phyloP scores from a whole-genome alignment of 2,888 invertebrate species.

The Yponomeuta sedellus region DNA sequence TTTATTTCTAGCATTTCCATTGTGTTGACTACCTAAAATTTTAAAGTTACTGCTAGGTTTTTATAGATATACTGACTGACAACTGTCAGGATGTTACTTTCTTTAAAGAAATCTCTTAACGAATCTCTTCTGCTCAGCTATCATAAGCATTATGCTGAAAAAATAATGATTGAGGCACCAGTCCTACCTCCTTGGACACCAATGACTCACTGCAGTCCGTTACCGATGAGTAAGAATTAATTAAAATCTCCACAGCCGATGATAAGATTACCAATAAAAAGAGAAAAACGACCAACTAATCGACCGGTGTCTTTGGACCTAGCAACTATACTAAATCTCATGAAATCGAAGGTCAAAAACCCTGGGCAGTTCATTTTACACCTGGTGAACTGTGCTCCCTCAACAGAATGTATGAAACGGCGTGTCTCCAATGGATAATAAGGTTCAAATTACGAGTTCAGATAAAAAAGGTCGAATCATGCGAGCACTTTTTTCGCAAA shows the following conservation, averaged over 20 bases:
- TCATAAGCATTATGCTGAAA: too few species aligned
- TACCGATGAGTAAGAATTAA: constrained; percentile 70
- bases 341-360: neutral
- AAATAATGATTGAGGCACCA: constrained; percentile 12
- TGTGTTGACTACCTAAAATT: too few species aligned
- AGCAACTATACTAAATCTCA: neutral
- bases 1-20: too few species aligned
- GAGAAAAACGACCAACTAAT: constrained; percentile 24
- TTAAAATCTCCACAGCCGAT: constrained; percentile 55
- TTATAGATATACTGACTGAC: too few species aligned
- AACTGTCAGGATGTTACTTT: too few species aligned
- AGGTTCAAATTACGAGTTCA: constrained; percentile 47
- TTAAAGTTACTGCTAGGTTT: too few species aligned
- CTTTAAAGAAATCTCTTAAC: too few species aligned
- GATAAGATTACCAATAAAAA: constrained; percentile 30
- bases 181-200: constrained; percentile 31
- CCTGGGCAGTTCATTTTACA: neutral
- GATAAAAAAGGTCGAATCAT: neutral
- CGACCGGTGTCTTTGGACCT: neutral
- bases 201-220: constrained; percentile 60
- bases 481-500: neutral
- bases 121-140: too few species aligned
- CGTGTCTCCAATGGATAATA: constrained; percentile 26
- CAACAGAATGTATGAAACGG: constrained; percentile 36
- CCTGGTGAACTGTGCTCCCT: constrained; percentile 28